Percentiles rank a stretch among this genome's conserved stretches.
Evolutionary conservation across 2,113 vertebrate genomes (phyloP).

Genomic region (Acrocephalus kingi): DNA sequence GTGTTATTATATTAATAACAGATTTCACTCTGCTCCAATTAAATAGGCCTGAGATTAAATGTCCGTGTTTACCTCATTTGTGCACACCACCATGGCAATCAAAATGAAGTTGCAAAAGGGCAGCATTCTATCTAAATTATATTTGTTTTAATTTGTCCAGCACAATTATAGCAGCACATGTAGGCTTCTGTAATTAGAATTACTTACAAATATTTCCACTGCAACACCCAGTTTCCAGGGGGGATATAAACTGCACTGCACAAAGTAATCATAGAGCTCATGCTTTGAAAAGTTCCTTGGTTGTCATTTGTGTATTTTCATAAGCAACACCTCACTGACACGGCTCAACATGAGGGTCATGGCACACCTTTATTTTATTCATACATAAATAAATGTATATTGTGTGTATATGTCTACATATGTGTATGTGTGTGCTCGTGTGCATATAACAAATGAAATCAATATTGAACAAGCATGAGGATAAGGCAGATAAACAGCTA

Average conservation of each 20-base stretch:
- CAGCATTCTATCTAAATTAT: background rate
- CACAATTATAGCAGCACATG: background rate
- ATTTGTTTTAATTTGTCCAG: constrained; percentile 28
- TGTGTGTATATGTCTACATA: rapidly evolving
- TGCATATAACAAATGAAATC: rapidly evolving
- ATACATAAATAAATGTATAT: rapidly evolving
- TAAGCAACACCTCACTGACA: background rate
- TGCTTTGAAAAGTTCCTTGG: background rate
- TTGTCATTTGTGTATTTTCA: background rate
- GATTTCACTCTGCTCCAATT: background rate
- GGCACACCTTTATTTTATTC: background rate
- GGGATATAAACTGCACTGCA: background rate
- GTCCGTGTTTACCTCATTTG: background rate
- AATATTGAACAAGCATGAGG: background rate
- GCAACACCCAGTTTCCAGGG: background rate
- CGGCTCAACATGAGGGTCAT: background rate
- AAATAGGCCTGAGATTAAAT: constrained; percentile 23
- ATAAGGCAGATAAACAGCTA: background rate
- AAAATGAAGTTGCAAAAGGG: background rate
- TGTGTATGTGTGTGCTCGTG: rapidly evolving
- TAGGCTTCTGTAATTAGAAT: background rate
- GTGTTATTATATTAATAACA: constrained; percentile 59
- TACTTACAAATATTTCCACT: background rate
- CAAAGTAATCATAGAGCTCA: background rate
- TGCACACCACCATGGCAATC: background rate